Conservation (phyloP, 2,113 vertebrate species). For the Hyperopisus bebe region DNA sequence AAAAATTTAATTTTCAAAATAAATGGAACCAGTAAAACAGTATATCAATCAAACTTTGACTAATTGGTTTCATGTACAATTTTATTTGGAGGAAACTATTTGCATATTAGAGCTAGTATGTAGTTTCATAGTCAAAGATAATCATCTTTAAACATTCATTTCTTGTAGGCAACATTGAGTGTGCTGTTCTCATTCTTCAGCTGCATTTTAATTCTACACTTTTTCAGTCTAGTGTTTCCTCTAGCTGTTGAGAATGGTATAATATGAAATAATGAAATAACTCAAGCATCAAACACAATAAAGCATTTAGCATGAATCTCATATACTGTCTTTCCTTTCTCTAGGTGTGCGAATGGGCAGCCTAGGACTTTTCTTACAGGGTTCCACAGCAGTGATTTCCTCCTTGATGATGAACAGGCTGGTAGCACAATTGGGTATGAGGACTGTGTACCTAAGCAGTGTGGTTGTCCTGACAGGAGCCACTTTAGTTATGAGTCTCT, state of each 20-base stretch:
- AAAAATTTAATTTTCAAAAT: neutral
- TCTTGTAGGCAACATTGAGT: neutral
- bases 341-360: conserved; percentile 79
- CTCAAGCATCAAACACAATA: neutral
- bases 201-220: neutral
- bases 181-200: neutral
- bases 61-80: neutral
- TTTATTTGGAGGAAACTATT: neutral
- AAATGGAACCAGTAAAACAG: neutral
- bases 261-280: neutral
- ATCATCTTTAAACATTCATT: neutral
- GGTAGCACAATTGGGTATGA: conserved; percentile 64
- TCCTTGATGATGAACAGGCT: conserved; percentile 74
- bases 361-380: conserved; percentile 79
- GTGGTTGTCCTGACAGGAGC: conserved; percentile 64
- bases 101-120: neutral
- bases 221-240: neutral
- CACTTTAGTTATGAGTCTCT: conserved; percentile 66
- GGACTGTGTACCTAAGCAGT: conserved; percentile 68
- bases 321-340: neutral
- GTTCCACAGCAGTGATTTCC: conserved; percentile 69
- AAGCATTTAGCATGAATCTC: neutral
- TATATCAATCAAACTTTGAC: neutral
- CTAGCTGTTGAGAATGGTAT: neutral
- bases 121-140: neutral